Evolutionary conservation across 2,888 invertebrate genomes (phyloP), one percentile per base, ranked within the genome.

Genomic region (Drosophila kokeensis): DNA sequence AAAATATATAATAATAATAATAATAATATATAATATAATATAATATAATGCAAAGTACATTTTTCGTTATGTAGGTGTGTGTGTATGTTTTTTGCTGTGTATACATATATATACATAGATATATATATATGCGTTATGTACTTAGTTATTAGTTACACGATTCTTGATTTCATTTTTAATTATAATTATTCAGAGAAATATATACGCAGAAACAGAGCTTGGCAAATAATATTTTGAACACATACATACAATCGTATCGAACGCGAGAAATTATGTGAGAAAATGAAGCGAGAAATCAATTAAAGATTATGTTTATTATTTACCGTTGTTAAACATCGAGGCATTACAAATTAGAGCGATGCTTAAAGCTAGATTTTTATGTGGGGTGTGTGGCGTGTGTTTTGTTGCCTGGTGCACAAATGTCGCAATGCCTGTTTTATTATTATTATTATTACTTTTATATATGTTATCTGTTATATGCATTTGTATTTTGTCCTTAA

Each of bases 341-440:
- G 64, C 59, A 58, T 73, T 86, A 68, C 45, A 73, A 77, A 66
- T 79, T 66, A 83, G 50, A 81, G 54, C 57, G 62, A 60, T 65
- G 83, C 85, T 89, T 84, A 89, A 73, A 83, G 87, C 89, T 89
- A 89, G 24, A 60, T 38, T 38, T 13, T n/a, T 13, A 55, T 55
- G 71, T 24, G 69, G 60, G 34, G 48, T 38, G 27, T 6, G 3
- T 34, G 36, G 29, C 58, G 57, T 50, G 29, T 52, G 57, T 59
- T 40, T 58, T 63, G 63, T 29, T 76, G 69, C 36, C 62, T 65
- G 76, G 54, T 79, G 76, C 52, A 75, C 64, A 68, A 59, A 79
- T 32, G 32, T 75, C 65, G 59, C 60, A 53, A 48, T 65, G 45
- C 58, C 34, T 52, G 61, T 34, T 61, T 30, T 21, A 4, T 42